Percentiles rank a stretch among this genome's conserved stretches.
phyloP scores from a whole-genome alignment of 2,888 invertebrate species.

The Melinopterus prodromus region DNA sequence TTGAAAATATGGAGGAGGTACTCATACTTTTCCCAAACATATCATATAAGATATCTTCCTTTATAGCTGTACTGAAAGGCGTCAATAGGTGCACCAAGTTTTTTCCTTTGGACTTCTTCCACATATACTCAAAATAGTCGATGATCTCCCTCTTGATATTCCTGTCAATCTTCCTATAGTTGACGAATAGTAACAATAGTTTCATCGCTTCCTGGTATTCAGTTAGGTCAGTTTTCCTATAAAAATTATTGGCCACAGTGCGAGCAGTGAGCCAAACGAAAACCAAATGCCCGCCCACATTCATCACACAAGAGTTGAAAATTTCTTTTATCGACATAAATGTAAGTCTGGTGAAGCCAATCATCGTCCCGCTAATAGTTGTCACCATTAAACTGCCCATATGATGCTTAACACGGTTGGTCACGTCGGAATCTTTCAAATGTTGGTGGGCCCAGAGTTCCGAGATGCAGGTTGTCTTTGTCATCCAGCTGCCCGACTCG shows the following conservation, averaged over 20 bases:
- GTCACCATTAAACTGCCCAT: constrained; percentile 26
- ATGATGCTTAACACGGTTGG: constrained; percentile 16
- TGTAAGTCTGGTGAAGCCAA: constrained; percentile 25
- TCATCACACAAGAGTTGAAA: constrained; percentile 9
- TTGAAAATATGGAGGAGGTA: constrained; percentile 36
- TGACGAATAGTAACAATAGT: constrained; percentile 43
- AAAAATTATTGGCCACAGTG: constrained; percentile 37
- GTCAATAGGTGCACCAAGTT: constrained; percentile 34
- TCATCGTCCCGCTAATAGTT: constrained; percentile 20
- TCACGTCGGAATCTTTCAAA: neutral
- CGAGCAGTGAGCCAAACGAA: constrained; percentile 32
- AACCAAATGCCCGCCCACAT: constrained; percentile 28
- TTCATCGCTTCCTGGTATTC: constrained; percentile 46
- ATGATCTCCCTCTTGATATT: constrained; percentile 43
- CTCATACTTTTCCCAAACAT: constrained; percentile 39
- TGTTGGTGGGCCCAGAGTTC: constrained; percentile 24
- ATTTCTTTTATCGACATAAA: constrained; percentile 26
- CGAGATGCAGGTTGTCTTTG: constrained; percentile 19
- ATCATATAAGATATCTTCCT: constrained; percentile 43
- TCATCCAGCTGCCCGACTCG: constrained; percentile 12
- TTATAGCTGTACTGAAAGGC: constrained; percentile 39
- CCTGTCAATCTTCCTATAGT: constrained; percentile 42
- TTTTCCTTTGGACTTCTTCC: constrained; percentile 42
- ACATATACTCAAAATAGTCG: constrained; percentile 46
- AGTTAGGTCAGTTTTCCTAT: constrained; percentile 38